A percentile compares a stretch with the other conserved stretches of the same genome.
Evolutionary conservation across 2,888 invertebrate species (phyloP).

Genomic region (Cosmia trapezina): DNA sequence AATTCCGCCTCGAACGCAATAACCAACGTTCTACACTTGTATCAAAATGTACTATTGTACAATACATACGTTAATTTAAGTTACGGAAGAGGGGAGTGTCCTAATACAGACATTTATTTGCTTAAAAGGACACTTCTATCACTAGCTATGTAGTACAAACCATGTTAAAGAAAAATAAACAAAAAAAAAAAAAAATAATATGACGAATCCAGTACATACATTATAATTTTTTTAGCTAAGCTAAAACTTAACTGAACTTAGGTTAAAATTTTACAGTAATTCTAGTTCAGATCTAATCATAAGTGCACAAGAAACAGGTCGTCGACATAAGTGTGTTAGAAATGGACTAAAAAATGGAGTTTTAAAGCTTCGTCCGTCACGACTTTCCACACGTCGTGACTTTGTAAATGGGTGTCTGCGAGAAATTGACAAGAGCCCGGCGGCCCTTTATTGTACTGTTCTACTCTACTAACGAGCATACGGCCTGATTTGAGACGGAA

Average conservation of each 20-base stretch:
- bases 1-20: no score
- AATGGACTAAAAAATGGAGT: slow-evolving; percentile 52
- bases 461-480: slow-evolving; percentile 13
- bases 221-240: background rate
- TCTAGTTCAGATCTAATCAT: slow-evolving; percentile 31
- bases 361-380: slow-evolving; percentile 55
- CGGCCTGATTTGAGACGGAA: slow-evolving; percentile 21
- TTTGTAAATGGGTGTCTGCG: slow-evolving; percentile 51
- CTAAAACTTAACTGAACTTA: background rate
- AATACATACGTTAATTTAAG: no score
- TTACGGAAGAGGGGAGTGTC: no score
- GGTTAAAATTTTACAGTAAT: background rate
- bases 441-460: slow-evolving; percentile 47
- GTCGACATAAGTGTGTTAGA: slow-evolving; percentile 38
- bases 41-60: no score
- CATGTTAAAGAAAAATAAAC: no score
- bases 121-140: no score
- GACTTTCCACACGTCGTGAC: slow-evolving; percentile 62
- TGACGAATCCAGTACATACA: background rate
- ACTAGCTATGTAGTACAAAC: no score
- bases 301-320: slow-evolving; percentile 43
- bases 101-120: no score
- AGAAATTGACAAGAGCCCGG: slow-evolving; percentile 55
- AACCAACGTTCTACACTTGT: no score
- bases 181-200: no score